Conservation (phyloP, 2,113 vertebrate species). For the Menura novaehollandiae region DNA sequence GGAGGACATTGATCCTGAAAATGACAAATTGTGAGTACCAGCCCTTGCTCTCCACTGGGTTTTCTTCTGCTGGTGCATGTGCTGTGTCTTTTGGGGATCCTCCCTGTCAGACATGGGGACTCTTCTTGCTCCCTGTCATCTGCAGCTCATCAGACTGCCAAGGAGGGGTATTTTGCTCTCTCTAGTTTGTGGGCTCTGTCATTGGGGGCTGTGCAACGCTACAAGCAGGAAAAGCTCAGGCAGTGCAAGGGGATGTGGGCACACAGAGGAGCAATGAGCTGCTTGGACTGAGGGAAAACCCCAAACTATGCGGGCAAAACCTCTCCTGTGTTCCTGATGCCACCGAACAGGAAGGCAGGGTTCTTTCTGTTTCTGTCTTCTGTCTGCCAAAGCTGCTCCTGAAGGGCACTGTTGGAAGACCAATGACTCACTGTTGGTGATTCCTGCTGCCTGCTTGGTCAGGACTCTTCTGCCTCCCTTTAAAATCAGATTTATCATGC, state of each 20-base stretch:
- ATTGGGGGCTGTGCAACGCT: background rate
- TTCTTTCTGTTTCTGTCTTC: background rate
- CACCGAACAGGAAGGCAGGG: background rate
- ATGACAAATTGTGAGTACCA: constrained; percentile 71
- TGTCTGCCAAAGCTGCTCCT: too few species aligned
- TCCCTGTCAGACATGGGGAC: background rate
- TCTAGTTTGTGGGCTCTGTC: background rate
- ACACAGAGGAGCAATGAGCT: background rate
- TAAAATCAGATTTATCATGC: background rate
- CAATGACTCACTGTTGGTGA: background rate
- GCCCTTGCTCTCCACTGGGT: background rate
- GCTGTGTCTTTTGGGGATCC: background rate
- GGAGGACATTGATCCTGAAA: constrained; percentile 64
- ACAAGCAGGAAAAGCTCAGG: background rate
- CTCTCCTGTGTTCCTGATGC: background rate
- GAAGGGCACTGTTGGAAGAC: too few species aligned
- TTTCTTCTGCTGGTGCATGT: background rate
- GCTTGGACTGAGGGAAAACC: background rate
- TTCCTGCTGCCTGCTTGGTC: background rate
- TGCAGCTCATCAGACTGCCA: background rate
- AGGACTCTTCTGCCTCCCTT: background rate
- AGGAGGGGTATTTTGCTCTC: background rate
- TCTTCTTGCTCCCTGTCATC: background rate
- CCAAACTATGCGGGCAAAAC: background rate
- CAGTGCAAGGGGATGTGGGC: background rate